These are phyloP conservation scores for Chitala chitala DNA, from an alignment of 2,113 vertebrate genomes.

Conservation along the genomic window DNA sequence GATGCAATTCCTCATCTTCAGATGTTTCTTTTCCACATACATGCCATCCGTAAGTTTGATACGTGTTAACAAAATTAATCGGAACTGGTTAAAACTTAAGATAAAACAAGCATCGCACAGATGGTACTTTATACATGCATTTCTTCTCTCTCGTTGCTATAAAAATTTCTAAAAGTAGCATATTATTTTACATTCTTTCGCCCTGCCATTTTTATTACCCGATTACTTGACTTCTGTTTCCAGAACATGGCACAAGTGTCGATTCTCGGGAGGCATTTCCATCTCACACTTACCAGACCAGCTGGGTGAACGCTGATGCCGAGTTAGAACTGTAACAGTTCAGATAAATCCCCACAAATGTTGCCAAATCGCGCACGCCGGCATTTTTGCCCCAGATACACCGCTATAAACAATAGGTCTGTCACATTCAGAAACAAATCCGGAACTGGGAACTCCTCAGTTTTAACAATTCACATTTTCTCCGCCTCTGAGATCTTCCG, in stretches of 20 bases:
- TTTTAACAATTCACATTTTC: constrained; percentile 24
- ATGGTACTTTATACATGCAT: neutral
- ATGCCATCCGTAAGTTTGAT: neutral
- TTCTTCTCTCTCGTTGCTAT: neutral
- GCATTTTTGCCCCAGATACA: constrained; percentile 35
- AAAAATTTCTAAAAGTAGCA: too few relatives aligned
- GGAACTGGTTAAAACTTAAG: neutral
- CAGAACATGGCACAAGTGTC: neutral
- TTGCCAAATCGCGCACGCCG: constrained; percentile 23
- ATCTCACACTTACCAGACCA: constrained; percentile 47
- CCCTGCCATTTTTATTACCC: too few relatives aligned
- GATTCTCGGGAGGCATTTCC: neutral
- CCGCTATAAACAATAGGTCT: neutral
- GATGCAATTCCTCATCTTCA: neutral
- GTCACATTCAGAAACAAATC: constrained; percentile 29
- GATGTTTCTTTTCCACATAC: neutral
- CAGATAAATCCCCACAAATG: constrained; percentile 40
- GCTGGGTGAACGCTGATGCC: constrained; percentile 38
- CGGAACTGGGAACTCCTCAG: constrained; percentile 28
- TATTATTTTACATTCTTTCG: neutral
- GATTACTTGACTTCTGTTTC: too few relatives aligned
- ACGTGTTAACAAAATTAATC: neutral
- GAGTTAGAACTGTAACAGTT: constrained; percentile 43
- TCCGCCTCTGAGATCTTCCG: constrained; percentile 32
- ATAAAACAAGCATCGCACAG: neutral